Evolutionary conservation across 2,113 vertebrate species (phyloP).

Genomic region (Pardalotus punctatus): DNA sequence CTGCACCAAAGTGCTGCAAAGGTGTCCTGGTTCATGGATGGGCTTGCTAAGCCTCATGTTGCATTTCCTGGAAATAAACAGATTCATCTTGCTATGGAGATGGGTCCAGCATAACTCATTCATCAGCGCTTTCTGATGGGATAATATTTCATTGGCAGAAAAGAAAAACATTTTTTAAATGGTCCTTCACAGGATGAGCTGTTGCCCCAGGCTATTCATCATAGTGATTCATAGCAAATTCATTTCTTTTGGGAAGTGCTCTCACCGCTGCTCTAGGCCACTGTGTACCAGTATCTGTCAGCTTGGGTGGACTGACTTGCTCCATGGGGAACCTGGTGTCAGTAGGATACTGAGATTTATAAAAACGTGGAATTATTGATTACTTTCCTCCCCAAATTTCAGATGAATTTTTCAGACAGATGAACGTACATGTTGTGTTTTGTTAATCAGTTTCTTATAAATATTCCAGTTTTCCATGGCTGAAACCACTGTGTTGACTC

Average conservation of each 20-base stretch:
- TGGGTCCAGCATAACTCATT: neutral
- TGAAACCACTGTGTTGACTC: neutral
- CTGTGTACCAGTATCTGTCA: neutral
- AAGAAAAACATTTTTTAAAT: neutral
- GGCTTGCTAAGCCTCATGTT: rapidly evolving
- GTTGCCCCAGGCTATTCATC: neutral
- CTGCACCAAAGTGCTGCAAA: neutral
- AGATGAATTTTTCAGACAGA: neutral
- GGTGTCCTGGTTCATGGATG: neutral
- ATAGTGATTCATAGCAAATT: neutral
- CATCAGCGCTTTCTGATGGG: neutral
- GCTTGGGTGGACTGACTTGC: neutral
- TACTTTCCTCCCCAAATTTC: neutral
- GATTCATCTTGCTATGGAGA: neutral
- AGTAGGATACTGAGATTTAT: neutral
- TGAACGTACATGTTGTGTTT: neutral
- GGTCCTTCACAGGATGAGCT: neutral
- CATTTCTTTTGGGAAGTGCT: neutral
- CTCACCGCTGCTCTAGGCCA: neutral
- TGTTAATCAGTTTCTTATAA: neutral
- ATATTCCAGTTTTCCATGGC: neutral
- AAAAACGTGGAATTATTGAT: neutral
- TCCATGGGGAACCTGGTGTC: neutral
- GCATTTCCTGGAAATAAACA: neutral
- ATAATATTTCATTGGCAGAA: neutral